These are phyloP conservation scores for Holothuria glaberrima DNA, from an alignment of 35 echinoderm and acorn worm species.

Conservation along the genomic window DNA sequence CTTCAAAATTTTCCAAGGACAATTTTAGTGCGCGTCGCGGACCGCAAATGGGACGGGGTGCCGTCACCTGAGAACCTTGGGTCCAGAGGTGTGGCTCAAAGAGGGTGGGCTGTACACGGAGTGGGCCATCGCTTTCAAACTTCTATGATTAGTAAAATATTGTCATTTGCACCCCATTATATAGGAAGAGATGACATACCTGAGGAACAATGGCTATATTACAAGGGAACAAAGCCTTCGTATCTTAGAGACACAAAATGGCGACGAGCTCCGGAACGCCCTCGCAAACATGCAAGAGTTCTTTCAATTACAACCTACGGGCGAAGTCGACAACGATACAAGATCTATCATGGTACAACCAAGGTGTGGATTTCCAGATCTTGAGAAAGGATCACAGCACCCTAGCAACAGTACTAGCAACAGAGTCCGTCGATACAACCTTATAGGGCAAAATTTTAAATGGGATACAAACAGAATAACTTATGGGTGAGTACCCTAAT, in stretches of 20 bases:
- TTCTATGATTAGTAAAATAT: not conserved
- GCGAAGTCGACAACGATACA: conserved; percentile 66
- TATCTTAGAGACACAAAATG: conserved; percentile 26
- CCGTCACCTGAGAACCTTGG: not conserved
- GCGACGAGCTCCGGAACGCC: conserved; percentile 20
- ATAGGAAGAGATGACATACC: conserved; percentile 62
- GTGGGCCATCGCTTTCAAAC: not conserved
- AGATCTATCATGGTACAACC: conserved; percentile 65
- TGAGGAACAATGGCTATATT: conserved; percentile 63
- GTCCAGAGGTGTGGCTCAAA: not conserved
- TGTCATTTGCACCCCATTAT: not conserved
- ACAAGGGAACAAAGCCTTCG: conserved; percentile 27
- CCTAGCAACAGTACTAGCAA: conserved; percentile 21
- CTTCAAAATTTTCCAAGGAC: too few relatives aligned
- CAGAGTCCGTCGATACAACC: conserved; percentile 72
- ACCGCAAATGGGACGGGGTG: not conserved
- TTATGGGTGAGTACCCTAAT: conserved; percentile 63
- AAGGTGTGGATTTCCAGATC: conserved; percentile 78
- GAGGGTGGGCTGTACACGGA: not conserved
- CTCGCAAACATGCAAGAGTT: conserved; percentile 73
- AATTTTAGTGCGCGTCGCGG: too few relatives aligned
- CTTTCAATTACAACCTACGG: conserved; percentile 57
- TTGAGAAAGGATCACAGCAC: conserved; percentile 47
- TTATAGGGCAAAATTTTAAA: conserved; percentile 70
- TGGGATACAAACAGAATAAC: conserved; percentile 74